Conservation (phyloP, 2,113 vertebrate species). For the Neodontobutis hainanensis region DNA sequence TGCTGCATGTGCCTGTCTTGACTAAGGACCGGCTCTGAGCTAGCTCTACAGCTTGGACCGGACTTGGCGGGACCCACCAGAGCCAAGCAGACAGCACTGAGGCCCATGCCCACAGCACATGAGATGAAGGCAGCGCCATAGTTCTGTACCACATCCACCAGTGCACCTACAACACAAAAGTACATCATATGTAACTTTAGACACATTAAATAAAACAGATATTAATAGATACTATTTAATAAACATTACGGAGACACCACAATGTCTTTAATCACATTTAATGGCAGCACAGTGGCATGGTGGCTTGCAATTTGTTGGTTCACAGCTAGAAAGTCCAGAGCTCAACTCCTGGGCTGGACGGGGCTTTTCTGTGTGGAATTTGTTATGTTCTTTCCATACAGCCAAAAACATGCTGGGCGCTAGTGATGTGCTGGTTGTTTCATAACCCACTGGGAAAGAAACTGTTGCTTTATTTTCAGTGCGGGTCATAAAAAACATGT, state of each 20-base stretch:
- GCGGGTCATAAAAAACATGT: no score
- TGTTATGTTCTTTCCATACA: background rate
- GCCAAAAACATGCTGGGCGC: no score
- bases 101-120: conserved; percentile 86
- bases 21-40: background rate
- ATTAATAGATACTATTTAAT: no score
- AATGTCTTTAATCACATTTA: conserved; percentile 11
- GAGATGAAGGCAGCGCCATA: conserved; percentile 95
- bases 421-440: no score
- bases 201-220: no score
- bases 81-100: conserved; percentile 85
- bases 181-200: no score
- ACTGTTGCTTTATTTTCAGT: no score
- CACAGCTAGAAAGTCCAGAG: no score
- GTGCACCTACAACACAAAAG: conserved; percentile 74
- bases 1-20: background rate
- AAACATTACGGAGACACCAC: background rate
- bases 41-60: conserved; percentile 63
- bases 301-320: no score
- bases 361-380: no score
- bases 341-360: no score
- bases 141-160: conserved; percentile 88
- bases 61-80: conserved; percentile 85
- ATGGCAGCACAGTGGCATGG: background rate
- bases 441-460: no score